Conservation (phyloP, 2,888 invertebrate genomes). For the Pecten maximus region DNA sequence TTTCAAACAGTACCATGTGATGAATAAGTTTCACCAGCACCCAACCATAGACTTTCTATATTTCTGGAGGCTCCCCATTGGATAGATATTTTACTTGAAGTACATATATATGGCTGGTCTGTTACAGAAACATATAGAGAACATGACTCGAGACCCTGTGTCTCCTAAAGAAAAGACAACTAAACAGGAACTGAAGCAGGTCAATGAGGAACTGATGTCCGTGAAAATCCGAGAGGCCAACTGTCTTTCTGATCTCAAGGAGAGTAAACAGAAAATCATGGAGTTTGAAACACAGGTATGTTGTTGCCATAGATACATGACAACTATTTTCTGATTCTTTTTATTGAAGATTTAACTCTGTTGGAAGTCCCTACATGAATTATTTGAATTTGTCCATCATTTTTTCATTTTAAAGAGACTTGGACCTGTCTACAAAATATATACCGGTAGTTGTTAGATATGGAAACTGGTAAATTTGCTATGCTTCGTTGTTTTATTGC, state of each 20-base stretch:
- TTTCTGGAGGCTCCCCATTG: too few species aligned
- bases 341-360: not conserved
- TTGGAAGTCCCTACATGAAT: too few species aligned
- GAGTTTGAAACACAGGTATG: conserved; percentile 94
- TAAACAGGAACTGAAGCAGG: conserved; percentile 82
- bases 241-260: conserved; percentile 95
- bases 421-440: too few species aligned
- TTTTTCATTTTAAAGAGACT: too few species aligned
- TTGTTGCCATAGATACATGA: not conserved
- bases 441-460: too few species aligned
- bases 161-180: conserved; percentile 91
- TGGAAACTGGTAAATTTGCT: too few species aligned
- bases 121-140: conserved; percentile 67
- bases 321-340: not conserved
- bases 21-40: too few species aligned
- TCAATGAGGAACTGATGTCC: conserved; percentile 98
- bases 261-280: conserved; percentile 95
- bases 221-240: conserved; percentile 96
- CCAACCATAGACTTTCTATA: too few species aligned
- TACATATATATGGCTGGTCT: not conserved
- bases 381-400: too few species aligned
- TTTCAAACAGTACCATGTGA: too few species aligned
- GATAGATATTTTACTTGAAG: too few species aligned
- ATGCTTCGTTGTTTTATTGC: too few species aligned
- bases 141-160: conserved; percentile 36